Base-by-base conservation (phyloP, 92 coral and sea anemone genomes). In the Porites evermanni region DNA sequence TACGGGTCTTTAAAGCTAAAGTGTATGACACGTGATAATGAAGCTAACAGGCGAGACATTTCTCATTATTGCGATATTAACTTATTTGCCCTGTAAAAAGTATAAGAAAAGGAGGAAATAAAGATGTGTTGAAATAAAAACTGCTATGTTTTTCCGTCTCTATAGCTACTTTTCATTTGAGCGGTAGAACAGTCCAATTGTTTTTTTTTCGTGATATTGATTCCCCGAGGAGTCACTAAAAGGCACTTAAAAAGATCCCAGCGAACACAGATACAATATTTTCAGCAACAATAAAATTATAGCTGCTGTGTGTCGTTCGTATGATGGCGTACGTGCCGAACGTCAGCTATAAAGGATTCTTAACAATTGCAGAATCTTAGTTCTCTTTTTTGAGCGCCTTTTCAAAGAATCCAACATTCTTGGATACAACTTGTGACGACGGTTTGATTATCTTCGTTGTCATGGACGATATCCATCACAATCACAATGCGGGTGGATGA, bases 151-250 rank as follows among this genome's bases (percentile, higher is more conserved):
- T 6, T 56, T 20, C 44, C 71, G 59, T 81, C 71, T 81, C 7
- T 23, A 9, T 50, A 53, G 21, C n/a, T 54, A 4, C 44, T 47
- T 17, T 56, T 63, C 72, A 44, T 17, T 6, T 17, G 12, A 14
- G 11, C 13, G 11, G 44, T 63, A 64, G 70, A 61, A 70, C 16
- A n/a, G 14, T 44, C 14, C 38, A 6, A 52, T 32, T 21, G 7
- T 52, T 38, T 10, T 44, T 63, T 60, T 21, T 21, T 71, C 18
- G 61, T 12, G 54, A 72, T 56, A n/a, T 86, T 53, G 12, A 32
- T 18, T 86, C 70, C 86, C 69, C 21, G 72, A 77, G 70, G 81
- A 44, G 79, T 61, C 60, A 73, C 69, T 53, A 75, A 66, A 54
- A 63, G 10, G 26, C 70, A 29, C 79, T 81, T 56, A 51, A 53